Evolutionary conservation across 2,797 vertebrate species (phyloP).

Genomic region (Petrocephalus schoutedeni): DNA sequence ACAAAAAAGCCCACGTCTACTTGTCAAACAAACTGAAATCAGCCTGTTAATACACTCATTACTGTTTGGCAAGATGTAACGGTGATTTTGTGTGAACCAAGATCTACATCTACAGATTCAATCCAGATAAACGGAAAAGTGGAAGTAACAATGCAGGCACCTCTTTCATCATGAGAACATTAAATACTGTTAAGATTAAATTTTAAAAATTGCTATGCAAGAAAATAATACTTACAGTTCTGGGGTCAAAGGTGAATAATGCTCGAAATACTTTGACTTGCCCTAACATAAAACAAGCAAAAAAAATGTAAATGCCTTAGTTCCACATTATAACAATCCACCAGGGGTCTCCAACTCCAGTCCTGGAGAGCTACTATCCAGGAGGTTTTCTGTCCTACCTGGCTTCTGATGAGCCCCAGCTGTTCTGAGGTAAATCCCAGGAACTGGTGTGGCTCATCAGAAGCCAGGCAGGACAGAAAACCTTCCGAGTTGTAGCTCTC

Average conservation of each 20-base stretch:
- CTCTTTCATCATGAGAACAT: background rate
- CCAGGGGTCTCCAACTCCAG: background rate
- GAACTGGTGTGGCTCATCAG: no score
- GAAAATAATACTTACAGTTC: constrained; percentile 75
- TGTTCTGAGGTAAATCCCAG: no score
- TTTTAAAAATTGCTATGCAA: background rate
- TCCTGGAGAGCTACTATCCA: no score
- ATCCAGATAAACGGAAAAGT: background rate
- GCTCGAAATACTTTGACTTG: constrained; percentile 96
- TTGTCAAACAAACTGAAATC: background rate
- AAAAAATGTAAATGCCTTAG: background rate
- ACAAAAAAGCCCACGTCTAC: background rate
- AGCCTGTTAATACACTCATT: background rate
- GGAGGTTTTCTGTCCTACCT: no score
- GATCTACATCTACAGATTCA: background rate
- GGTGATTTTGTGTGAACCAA: background rate
- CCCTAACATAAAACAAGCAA: constrained; percentile 57
- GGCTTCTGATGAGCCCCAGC: no score
- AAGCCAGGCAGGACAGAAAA: no score
- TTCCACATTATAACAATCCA: background rate
- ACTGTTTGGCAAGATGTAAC: background rate
- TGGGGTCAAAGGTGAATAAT: constrained; percentile 88
- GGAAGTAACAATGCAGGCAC: background rate
- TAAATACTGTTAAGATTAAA: background rate
- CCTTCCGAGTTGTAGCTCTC: no score